Evolutionary conservation across 2,888 invertebrate species (phyloP), one percentile per base, ranked within the genome.

Genomic region (Archaeoteleia sp.): DNA sequence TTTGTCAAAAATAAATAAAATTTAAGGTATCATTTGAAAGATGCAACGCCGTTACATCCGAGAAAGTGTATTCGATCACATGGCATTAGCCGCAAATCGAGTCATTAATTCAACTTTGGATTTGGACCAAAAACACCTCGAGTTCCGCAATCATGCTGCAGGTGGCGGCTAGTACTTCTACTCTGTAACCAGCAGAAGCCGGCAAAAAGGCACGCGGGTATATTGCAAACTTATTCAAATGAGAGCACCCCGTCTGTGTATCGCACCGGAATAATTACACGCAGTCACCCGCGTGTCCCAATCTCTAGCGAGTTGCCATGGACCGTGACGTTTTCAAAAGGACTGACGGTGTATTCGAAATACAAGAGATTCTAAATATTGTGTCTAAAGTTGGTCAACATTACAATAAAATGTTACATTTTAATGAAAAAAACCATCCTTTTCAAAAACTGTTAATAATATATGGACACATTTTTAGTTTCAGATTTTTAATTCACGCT

Each of bases 191-290:
- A 58, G 51, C 43, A 62, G 60, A 62, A 67, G 53, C 49, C 35
- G 46, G 46, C 58, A 73, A 73, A 70, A 65, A 71, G 54, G 37
- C 67, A 35, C 55, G 61, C 51, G 49, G 58, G 67, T 65, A 72
- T 74, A 72, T 71, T 70, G 71, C 62, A 70, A 74, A 72, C 72
- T 71, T 73, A 77, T 78, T 75, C 71, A 75, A 75, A 78, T 76
- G 48, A 29, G 46, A 54, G 55, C 58, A 51, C 68, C 65, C 46
- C 55, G 54, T 46, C 46, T 65, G 67, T 71, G 74, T 68, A 72
- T 72, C 72, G 73, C 74, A 76, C 76, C 75, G 77, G 77, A 80
- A 80, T 80, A 80, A 81, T 80, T 80, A 79, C 76, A 74, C 71
- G 75, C 76, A 76, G 75, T 72, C 74, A 75, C 66, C 71, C 72